phyloP scores from a whole-genome alignment of 1,140 invertebrate genomes.

The Scylla paramamosain region DNA sequence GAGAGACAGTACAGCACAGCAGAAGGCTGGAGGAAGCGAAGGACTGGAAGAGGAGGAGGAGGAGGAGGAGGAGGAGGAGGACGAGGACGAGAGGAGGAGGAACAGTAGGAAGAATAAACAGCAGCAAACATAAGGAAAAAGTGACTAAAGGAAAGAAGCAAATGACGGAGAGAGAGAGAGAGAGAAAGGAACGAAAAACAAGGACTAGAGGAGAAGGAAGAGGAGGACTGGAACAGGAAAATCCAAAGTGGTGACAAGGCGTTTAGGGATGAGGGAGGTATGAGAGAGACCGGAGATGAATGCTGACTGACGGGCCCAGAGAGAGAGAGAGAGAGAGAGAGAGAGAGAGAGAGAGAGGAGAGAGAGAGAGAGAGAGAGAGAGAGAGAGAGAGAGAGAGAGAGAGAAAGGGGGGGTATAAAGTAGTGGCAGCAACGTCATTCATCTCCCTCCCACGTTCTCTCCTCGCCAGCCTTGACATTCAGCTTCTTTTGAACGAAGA shows the following conservation, averaged over 20 bases:
- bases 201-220: not conserved
- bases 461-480: not conserved
- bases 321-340: slow-evolving; percentile 12
- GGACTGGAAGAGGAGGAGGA: not conserved
- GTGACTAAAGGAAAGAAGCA: not conserved
- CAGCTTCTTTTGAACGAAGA: not conserved
- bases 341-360: not conserved
- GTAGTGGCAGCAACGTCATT: not conserved
- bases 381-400: not conserved
- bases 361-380: not conserved
- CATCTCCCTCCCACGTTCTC: not conserved
- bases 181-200: not conserved
- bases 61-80: not conserved
- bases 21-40: not conserved
- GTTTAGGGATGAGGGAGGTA: not conserved
- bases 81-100: not conserved
- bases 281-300: not conserved
- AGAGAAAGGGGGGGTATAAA: not conserved
- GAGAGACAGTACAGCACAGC: too few species aligned
- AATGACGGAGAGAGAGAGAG: not conserved
- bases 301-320: too few species aligned
- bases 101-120: not conserved
- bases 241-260: not conserved
- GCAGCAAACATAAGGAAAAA: not conserved
- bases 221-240: not conserved